Evolutionary conservation across 2,888 invertebrate genomes (phyloP).

Genomic region (Orchestes rusci): DNA sequence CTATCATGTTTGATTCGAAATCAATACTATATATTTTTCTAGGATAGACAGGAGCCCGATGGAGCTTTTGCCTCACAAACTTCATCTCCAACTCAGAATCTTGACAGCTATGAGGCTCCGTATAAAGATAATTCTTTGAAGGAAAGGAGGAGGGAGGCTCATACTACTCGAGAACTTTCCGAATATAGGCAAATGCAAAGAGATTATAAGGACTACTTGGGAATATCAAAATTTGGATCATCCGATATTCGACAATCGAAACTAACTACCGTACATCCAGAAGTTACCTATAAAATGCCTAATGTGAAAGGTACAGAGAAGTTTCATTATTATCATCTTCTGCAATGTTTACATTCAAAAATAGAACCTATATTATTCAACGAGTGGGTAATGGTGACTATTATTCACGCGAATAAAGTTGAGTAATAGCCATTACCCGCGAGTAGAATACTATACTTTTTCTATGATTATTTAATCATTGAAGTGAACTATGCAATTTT

Average conservation of each 20-base stretch:
- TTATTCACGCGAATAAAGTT: no score
- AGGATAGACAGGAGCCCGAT: slow-evolving; percentile 64
- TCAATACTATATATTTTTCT: slow-evolving; percentile 31
- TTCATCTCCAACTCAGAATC: slow-evolving; percentile 49
- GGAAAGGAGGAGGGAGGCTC: slow-evolving; percentile 45
- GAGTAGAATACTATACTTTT: no score
- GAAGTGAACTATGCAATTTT: no score
- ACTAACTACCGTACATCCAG: slow-evolving; percentile 49
- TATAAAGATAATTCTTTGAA: slow-evolving; percentile 24
- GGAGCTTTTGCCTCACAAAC: slow-evolving; percentile 58
- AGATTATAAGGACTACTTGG: slow-evolving; percentile 49
- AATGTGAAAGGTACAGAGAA: slow-evolving; percentile 42
- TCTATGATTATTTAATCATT: no score
- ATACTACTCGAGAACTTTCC: slow-evolving; percentile 49
- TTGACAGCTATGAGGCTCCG: slow-evolving; percentile 26
- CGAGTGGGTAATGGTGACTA: no score
- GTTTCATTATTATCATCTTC: neutral
- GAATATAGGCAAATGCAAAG: slow-evolving; percentile 50
- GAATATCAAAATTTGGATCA: slow-evolving; percentile 33
- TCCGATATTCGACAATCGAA: slow-evolving; percentile 30
- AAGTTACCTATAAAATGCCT: slow-evolving; percentile 54
- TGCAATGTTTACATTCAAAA: neutral
- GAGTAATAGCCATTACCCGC: no score
- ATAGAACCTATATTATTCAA: no score
- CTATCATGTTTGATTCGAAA: no score